Conservation (phyloP, 2,888 invertebrate genomes). For the Aspidiotus rigidus region DNA sequence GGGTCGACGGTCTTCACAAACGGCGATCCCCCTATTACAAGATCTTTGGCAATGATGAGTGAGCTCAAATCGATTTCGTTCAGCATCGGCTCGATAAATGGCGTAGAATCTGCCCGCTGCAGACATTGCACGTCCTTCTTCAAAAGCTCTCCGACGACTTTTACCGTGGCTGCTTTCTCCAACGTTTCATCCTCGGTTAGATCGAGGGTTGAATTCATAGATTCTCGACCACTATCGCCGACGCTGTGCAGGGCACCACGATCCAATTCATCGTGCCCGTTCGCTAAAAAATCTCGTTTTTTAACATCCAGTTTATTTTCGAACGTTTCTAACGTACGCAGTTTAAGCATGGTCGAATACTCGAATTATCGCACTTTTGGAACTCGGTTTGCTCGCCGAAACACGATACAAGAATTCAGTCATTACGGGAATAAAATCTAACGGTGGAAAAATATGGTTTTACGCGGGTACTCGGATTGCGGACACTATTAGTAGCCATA, state of each 20-base stretch:
- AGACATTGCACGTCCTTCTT: constrained; percentile 23
- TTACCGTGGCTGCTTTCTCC: constrained; percentile 17
- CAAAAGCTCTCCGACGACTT: constrained; percentile 33
- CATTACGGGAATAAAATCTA: no score
- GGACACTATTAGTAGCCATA: not conserved
- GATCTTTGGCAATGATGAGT: constrained; percentile 29
- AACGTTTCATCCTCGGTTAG: constrained; percentile 15
- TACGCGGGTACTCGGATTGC: no score
- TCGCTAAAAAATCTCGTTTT: not conserved
- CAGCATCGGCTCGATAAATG: not conserved
- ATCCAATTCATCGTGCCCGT: not conserved
- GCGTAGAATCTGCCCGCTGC: not conserved
- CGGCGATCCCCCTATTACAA: constrained; percentile 18
- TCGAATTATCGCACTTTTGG: not conserved
- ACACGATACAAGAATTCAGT: no score
- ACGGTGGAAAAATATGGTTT: no score
- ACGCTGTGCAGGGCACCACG: not conserved
- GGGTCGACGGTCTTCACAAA: constrained; percentile 6
- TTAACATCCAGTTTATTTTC: not conserved
- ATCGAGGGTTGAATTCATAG: constrained; percentile 15
- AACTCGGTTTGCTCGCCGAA: no score
- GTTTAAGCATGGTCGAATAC: not conserved
- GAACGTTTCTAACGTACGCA: not conserved
- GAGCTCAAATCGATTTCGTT: constrained; percentile 27
- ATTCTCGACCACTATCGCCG: constrained; percentile 23